Evolutionary conservation across 2,797 vertebrate genomes (phyloP).

Genomic region (Chrysocyon brachyurus): DNA sequence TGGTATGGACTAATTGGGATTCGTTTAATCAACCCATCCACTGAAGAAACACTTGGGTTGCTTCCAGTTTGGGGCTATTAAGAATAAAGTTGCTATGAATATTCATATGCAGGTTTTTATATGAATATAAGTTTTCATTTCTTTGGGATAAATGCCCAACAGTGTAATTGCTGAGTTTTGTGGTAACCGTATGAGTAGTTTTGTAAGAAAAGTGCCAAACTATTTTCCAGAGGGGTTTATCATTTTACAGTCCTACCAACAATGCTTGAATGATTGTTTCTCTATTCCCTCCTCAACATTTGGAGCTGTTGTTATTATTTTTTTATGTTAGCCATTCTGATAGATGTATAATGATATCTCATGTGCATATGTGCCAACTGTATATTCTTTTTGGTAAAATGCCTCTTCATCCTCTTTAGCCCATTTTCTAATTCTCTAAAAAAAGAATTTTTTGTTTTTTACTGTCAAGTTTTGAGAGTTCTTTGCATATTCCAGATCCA

Average conservation of each 20-base stretch:
- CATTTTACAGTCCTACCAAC: not conserved
- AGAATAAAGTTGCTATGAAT: not conserved
- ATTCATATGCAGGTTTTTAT: not conserved
- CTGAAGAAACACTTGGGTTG: not conserved
- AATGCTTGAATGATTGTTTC: not conserved
- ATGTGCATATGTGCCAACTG: not conserved
- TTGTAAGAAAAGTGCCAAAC: not conserved
- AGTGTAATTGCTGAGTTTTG: not conserved
- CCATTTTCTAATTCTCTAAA: not conserved
- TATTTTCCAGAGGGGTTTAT: slow-evolving; percentile 1
- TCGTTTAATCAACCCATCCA: slow-evolving; percentile 2
- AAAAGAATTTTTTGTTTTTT: not conserved
- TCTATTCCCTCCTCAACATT: not conserved
- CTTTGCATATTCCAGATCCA: not conserved
- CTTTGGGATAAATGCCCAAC: not conserved
- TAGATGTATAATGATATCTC: not conserved
- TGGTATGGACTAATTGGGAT: not conserved
- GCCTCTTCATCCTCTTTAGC: not conserved
- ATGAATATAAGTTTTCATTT: slow-evolving; percentile 12
- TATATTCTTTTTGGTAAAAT: not conserved
- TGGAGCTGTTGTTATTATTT: not conserved
- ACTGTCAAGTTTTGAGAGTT: not conserved
- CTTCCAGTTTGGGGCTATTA: not conserved
- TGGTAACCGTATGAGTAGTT: not conserved
- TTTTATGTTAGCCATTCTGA: not conserved